A percentile compares a stretch with the other conserved stretches of the same genome.
Conservation (phyloP, 2,888 invertebrate genomes). For the Microplitis manilae region DNA sequence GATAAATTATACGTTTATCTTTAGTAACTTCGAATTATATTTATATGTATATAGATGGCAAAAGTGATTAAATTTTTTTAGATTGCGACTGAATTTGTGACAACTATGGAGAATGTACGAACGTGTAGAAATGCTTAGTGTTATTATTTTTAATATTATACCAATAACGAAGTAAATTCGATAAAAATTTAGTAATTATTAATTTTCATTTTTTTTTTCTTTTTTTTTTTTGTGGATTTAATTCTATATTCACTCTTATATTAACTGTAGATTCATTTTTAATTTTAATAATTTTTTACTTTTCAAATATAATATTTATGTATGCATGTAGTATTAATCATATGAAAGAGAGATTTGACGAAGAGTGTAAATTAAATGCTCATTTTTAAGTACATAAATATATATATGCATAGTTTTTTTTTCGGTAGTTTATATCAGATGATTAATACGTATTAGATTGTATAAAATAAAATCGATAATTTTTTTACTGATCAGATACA, state of each 20-base stretch:
- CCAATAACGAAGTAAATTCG: constrained; percentile 67
- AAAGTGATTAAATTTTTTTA: constrained; percentile 55
- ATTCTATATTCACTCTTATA: constrained; percentile 42
- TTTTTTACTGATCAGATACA: constrained; percentile 26
- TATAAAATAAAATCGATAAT: constrained; percentile 40
- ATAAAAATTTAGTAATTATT: constrained; percentile 61
- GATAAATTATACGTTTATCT: constrained; percentile 63
- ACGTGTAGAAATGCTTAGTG: constrained; percentile 71
- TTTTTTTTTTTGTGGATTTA: constrained; percentile 32
- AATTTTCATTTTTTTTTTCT: constrained; percentile 21
- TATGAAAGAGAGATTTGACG: constrained; percentile 65
- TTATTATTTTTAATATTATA: constrained; percentile 31
- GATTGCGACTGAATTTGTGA: constrained; percentile 60
- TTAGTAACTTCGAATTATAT: constrained; percentile 48
- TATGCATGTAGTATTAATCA: constrained; percentile 63
- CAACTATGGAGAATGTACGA: constrained; percentile 69
- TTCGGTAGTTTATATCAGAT: background rate
- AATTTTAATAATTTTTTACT: constrained; percentile 42
- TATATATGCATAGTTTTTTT: constrained; percentile 13
- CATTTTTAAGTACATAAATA: background rate
- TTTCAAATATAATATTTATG: constrained; percentile 54
- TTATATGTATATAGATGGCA: constrained; percentile 61
- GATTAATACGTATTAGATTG: background rate
- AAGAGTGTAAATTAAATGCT: constrained; percentile 59
- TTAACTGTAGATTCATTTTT: constrained; percentile 47